Percentiles rank a stretch among this genome's conserved stretches.
phyloP scores from a whole-genome alignment of 1,140 invertebrate genomes.

The Steinernema khuongi region DNA sequence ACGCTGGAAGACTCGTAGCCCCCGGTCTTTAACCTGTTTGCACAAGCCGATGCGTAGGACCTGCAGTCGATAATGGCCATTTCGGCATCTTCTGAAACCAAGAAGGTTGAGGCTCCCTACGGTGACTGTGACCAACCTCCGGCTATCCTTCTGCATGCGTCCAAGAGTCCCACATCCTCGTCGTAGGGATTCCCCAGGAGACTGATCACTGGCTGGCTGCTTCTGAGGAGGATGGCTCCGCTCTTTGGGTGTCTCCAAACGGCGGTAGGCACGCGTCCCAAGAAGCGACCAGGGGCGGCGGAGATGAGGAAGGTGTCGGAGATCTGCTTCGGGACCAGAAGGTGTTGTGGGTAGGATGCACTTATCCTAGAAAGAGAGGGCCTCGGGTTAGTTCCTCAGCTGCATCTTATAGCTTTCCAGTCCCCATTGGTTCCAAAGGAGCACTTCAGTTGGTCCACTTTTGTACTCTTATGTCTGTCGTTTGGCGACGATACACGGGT shows the following conservation, averaged over 20 bases:
- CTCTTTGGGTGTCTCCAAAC: slow-evolving; percentile 83
- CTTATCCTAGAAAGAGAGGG: slow-evolving; percentile 66
- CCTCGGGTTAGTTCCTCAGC: too few relatives aligned
- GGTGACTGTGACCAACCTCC: not conserved
- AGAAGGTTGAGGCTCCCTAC: not conserved
- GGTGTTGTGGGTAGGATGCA: slow-evolving; percentile 76
- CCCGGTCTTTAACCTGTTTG: slow-evolving; percentile 86
- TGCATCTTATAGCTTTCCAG: too few relatives aligned
- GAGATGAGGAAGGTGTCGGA: slow-evolving; percentile 74
- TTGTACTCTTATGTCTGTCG: too few relatives aligned
- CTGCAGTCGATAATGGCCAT: slow-evolving; percentile 87
- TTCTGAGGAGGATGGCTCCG: slow-evolving; percentile 83
- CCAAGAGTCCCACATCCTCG: slow-evolving; percentile 79
- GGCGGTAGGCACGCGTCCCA: slow-evolving; percentile 77
- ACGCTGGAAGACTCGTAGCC: slow-evolving; percentile 77
- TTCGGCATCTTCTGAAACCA: slow-evolving; percentile 64
- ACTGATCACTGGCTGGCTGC: slow-evolving; percentile 85
- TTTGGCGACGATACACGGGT: too few relatives aligned
- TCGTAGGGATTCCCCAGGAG: slow-evolving; percentile 83
- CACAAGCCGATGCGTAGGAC: slow-evolving; percentile 85
- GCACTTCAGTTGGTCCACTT: too few relatives aligned
- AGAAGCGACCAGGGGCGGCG: slow-evolving; percentile 78
- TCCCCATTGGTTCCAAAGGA: too few relatives aligned
- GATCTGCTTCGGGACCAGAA: slow-evolving; percentile 80
- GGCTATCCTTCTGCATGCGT: slow-evolving; percentile 59